These are phyloP conservation scores for Sorex maritimensis DNA, from an alignment of 2,797 vertebrate species.

Conservation along the genomic window DNA sequence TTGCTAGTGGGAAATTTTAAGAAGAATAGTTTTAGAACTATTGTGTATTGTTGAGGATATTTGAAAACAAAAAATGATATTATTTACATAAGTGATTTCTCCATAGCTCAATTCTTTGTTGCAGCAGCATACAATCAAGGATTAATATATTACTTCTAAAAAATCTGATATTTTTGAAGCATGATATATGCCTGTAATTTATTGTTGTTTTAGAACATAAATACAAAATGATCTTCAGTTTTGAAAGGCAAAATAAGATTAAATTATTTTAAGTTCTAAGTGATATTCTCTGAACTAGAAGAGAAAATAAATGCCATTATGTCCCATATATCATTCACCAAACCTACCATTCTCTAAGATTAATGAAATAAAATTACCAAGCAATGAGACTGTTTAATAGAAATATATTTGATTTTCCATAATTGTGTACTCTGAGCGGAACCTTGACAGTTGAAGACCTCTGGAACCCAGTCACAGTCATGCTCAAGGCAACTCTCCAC, in stretches of 20 bases:
- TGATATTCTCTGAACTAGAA: slow-evolving; percentile 49
- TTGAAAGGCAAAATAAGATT: slow-evolving; percentile 69
- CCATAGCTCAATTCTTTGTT: neutral
- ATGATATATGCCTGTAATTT: slow-evolving; percentile 36
- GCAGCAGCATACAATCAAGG: neutral
- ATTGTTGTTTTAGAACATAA: slow-evolving; percentile 63
- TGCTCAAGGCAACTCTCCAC: no score
- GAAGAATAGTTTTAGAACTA: slow-evolving; percentile 33
- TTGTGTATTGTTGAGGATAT: neutral
- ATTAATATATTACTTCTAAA: slow-evolving; percentile 62
- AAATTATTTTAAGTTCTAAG: slow-evolving; percentile 70
- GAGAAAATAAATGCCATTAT: neutral
- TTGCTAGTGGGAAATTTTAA: slow-evolving; percentile 35
- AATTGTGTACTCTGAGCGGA: no score
- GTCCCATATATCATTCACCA: slow-evolving; percentile 23
- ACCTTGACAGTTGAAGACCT: no score
- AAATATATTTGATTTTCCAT: slow-evolving; percentile 20
- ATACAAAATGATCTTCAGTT: slow-evolving; percentile 27
- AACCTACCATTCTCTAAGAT: neutral
- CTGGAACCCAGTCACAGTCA: no score
- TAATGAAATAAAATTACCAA: slow-evolving; percentile 19
- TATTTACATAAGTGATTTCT: neutral
- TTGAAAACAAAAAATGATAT: neutral
- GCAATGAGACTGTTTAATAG: slow-evolving; percentile 44
- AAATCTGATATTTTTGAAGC: slow-evolving; percentile 71